Evolutionary conservation across 2,113 vertebrate genomes (phyloP), one percentile per base, ranked within the genome.

Genomic region (Melanocharis versteri): DNA sequence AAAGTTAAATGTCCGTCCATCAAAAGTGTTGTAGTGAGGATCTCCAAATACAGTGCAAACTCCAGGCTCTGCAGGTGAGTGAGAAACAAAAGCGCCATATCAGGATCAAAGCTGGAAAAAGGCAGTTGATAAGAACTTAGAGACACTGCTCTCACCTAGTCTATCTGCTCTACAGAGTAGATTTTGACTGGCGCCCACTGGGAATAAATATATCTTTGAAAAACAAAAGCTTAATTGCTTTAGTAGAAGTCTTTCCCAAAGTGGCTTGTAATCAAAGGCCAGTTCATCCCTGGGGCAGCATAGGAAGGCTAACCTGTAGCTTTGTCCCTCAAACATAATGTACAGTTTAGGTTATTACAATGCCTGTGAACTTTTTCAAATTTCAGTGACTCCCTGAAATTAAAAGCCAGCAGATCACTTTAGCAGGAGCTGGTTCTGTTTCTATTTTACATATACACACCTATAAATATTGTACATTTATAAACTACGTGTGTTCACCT

Each of bases 11-110:
- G 99, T 99, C 97, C 99, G 98, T 85, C 99, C 99, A 47, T 99
- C 99, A 94, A 99, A 99, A 79, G 99, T 99, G 98, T 99, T 99
- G 99, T 99, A 99, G 98, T 99, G 99, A 61, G 99, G 99, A 93
- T 99, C 99, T 80, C 99, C 99, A 95, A 99, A 99, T 12, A 99
- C 99, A 28, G 99, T 99, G 96, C 99, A 99, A 40, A 99, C 99
- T 23, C 99, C 99, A 15, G 99, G 99, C 96, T 99, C 99, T 99
- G 98, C 85, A 96, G 94, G 89, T 95, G 90, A 96, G 95, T 96
- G 91, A 98, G 97, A 98, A 95, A 98, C 80, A 98, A 98, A 97
- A 98, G 95, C 5, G 12, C 80, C 47, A 87, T 22, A 94, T 98
- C 95, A 98, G 90, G 92, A 97, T 93, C 73, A 13, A 83, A 65